Base-by-base conservation (phyloP, 2,113 vertebrate genomes). In the Cettia cetti region DNA sequence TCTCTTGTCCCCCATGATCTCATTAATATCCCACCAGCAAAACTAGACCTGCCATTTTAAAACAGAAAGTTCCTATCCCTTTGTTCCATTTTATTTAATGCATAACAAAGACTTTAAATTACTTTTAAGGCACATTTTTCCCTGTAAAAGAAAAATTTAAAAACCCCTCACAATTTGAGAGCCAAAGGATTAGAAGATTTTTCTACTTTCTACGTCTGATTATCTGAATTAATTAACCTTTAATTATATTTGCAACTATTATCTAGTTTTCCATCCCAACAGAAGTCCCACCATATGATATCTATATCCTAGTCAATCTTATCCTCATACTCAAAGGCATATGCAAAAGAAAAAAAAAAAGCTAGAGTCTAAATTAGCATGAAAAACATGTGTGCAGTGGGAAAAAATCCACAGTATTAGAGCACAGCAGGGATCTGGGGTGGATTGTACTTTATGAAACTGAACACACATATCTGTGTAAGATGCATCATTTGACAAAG, bases 161-260 rank as follows among this genome's bases (percentile, higher is more conserved):
- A 81, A 53, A 45, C 22, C 1, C 0, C 5, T 42, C 47, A n/a
- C 10, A 66, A 33, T 85, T 50, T 81, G 27, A 90, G 21, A 88
- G 76, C 71, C 27, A 81, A 70, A 81, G 2, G 24, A 80, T 66
- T 90, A 70, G 23, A 92, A 89, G 23, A 72, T 33, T 61, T 54
- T 92, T 86, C 66, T 88, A 4, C 11, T 81, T 83, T 76, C 69
- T 70, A 42, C 10, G 31, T 84, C 54, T 50, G 35, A 95, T 89
- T 64, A 94, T 77, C 50, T 74, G 79, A 94, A 95, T 97, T 88
- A 91, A 94, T 94, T 95, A 96, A 90, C 79, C 71, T 95, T 95
- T 92, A 96, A 92, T 76, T 66, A 42, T 23, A 88, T 74, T 94
- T 93, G 82, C 79, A 80, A 59, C 60, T 70, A 86, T 83, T 93